Evolutionary conservation across 2,888 invertebrate genomes (phyloP).

Genomic region (Dryobota labecula): DNA sequence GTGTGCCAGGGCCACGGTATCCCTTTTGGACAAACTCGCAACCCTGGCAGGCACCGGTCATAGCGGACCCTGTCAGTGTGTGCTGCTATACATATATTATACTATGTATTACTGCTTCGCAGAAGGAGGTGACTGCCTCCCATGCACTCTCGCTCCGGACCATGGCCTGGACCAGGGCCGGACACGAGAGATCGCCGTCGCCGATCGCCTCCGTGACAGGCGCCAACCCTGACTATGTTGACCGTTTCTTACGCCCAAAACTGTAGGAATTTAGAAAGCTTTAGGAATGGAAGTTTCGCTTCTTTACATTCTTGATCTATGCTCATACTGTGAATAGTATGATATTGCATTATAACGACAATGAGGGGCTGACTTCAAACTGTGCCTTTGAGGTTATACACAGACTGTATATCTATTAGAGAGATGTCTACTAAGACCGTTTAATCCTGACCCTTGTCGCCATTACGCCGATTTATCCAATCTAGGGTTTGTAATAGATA

Average conservation of each 20-base stretch:
- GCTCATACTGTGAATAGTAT: background rate
- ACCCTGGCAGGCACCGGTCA: no score
- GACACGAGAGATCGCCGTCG: no score
- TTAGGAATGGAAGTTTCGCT: background rate
- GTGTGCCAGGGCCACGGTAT: no score
- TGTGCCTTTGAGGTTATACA: conserved; percentile 36
- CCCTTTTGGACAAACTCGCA: no score
- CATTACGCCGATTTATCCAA: conserved; percentile 48
- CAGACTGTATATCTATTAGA: conserved; percentile 42
- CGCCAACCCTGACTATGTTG: no score
- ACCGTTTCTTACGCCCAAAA: background rate
- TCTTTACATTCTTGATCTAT: conserved; percentile 20
- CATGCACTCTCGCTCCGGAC: no score
- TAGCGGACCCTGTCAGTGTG: no score
- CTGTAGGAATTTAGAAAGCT: background rate
- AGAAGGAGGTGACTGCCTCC: no score
- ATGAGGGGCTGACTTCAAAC: conserved; percentile 39
- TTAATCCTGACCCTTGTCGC: conserved; percentile 50
- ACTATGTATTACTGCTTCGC: no score
- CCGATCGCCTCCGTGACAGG: no score
- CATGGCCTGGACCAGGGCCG: no score
- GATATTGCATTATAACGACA: conserved; percentile 27
- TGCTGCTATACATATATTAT: no score
- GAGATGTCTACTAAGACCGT: conserved; percentile 41
- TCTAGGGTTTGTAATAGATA: conserved; percentile 49